phyloP scores from a whole-genome alignment of 1,140 invertebrate species.

The Drosophila kurseongensis region DNA sequence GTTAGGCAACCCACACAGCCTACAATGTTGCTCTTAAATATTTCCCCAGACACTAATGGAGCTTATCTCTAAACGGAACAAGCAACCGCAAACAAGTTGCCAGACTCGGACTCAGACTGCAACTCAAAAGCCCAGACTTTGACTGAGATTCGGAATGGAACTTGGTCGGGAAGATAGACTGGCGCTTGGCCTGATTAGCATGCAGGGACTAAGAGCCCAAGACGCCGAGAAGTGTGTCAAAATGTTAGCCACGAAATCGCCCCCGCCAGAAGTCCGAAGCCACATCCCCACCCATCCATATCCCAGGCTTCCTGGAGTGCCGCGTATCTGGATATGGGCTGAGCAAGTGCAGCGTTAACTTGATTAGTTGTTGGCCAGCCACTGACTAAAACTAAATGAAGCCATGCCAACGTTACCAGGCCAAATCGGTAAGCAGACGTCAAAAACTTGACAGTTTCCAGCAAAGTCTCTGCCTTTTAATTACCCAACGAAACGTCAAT shows the following conservation, averaged over 20 bases:
- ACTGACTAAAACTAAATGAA: constrained; percentile 64
- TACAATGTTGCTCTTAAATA: constrained; percentile 76
- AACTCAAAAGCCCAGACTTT: constrained; percentile 17
- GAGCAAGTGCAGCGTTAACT: constrained; percentile 73
- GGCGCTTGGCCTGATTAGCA: constrained; percentile 78
- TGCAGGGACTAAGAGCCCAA: constrained; percentile 59
- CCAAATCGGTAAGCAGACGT: constrained; percentile 59
- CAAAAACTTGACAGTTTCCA: constrained; percentile 77
- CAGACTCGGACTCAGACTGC: constrained; percentile 18
- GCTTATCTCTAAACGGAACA: constrained; percentile 84
- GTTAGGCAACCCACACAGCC: constrained; percentile 37
- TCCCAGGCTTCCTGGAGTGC: constrained; percentile 26
- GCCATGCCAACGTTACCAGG: constrained; percentile 46
- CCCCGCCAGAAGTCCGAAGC: constrained; percentile 7
- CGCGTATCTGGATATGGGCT: constrained; percentile 63
- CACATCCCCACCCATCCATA: neutral
- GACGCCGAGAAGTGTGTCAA: constrained; percentile 54
- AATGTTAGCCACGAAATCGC: constrained; percentile 69
- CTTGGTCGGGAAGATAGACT: constrained; percentile 33
- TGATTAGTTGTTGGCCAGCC: constrained; percentile 64
- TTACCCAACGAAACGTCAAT: constrained; percentile 74
- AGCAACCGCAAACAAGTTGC: constrained; percentile 81
- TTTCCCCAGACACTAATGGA: constrained; percentile 83
- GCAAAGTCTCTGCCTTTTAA: constrained; percentile 70
- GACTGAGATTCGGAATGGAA: constrained; percentile 18